A percentile compares a stretch with the other conserved stretches of the same genome.
These are phyloP conservation scores for Ovis canadensis DNA, from an alignment of 2,113 vertebrate species.

Conservation along the genomic window DNA sequence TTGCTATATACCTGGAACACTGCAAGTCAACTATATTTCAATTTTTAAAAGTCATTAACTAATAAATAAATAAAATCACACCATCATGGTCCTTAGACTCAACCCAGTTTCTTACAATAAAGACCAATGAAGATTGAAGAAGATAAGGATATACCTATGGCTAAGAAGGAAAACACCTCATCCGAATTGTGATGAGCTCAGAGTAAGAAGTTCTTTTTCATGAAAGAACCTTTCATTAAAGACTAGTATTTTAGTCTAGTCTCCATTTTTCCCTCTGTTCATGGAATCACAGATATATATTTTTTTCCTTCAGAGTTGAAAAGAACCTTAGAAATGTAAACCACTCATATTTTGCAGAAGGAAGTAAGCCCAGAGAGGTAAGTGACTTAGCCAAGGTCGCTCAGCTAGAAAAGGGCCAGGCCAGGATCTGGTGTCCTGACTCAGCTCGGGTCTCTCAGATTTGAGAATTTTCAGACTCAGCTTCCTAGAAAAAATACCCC, in stretches of 20 bases:
- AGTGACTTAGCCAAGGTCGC: background rate
- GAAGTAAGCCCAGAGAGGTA: background rate
- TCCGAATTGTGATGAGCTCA: background rate
- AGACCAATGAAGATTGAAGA: background rate
- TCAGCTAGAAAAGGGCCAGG: background rate
- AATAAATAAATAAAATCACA: background rate
- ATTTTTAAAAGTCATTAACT: background rate
- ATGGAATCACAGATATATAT: background rate
- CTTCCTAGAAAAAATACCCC: background rate
- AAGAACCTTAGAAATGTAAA: background rate
- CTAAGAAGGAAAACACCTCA: background rate
- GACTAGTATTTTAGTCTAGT: background rate
- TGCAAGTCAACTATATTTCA: background rate
- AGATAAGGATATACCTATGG: background rate
- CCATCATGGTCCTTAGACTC: background rate
- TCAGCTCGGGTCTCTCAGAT: background rate
- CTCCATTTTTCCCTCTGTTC: background rate
- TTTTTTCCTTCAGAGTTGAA: background rate
- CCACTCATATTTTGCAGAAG: background rate
- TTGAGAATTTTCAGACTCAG: background rate
- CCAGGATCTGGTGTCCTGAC: background rate
- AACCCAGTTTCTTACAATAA: background rate
- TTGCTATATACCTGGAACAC: background rate
- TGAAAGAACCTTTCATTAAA: background rate
- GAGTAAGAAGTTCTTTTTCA: background rate